Evolutionary conservation across 2,797 vertebrate species (phyloP).

Genomic region (Poliocrania exsul): DNA sequence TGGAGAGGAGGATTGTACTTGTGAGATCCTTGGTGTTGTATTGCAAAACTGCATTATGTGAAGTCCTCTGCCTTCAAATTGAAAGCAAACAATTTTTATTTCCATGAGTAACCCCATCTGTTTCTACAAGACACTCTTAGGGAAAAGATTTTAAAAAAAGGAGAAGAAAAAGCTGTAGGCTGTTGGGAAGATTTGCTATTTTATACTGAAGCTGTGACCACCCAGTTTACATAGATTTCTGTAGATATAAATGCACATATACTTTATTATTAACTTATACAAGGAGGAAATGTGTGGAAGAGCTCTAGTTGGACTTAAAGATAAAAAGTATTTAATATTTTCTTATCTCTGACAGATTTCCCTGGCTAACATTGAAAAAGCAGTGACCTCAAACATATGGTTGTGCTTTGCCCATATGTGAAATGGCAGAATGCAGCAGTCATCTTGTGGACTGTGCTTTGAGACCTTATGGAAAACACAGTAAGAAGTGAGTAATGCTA

Average conservation of each 20-base stretch:
- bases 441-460: not conserved
- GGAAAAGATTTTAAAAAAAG: not conserved
- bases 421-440: not conserved
- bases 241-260: not conserved
- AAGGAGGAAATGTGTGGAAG: not conserved
- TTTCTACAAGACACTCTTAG: not conserved
- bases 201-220: not conserved
- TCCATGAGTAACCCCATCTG: conserved; percentile 24
- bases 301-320: not conserved
- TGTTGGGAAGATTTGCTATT: not conserved
- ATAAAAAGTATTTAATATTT: not conserved
- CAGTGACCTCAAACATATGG: not conserved
- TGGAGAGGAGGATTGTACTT: not conserved
- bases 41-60: conserved; percentile 36
- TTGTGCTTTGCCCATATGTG: not conserved
- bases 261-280: not conserved
- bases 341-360: not conserved
- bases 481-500: not conserved
- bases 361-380: not conserved
- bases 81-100: conserved; percentile 5
- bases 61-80: not conserved
- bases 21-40: conserved; percentile 21
- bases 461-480: not conserved
- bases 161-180: not conserved
- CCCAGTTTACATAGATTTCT: not conserved